Conservation (phyloP, 2,888 invertebrate genomes). For the Drosophila pseudotakahashii region DNA sequence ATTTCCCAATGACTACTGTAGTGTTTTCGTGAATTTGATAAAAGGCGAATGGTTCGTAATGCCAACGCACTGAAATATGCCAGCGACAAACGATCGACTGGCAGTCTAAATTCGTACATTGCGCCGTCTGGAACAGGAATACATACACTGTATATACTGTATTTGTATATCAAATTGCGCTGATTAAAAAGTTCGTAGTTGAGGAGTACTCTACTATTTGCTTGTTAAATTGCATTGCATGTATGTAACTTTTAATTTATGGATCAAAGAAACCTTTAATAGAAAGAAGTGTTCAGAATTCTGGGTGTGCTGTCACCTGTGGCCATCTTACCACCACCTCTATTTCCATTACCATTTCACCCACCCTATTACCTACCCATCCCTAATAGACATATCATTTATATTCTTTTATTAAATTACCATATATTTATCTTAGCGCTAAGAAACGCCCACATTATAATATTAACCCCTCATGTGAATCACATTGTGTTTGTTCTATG, state of each 20-base stretch:
- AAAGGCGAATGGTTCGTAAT: slow-evolving; percentile 45
- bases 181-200: slow-evolving; percentile 19
- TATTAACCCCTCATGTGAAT: slow-evolving; percentile 16
- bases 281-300: slow-evolving; percentile 11
- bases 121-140: slow-evolving; percentile 54
- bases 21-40: slow-evolving; percentile 41
- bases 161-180: slow-evolving; percentile 16
- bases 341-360: slow-evolving; percentile 10
- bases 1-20: slow-evolving; percentile 1
- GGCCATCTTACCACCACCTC: slow-evolving; percentile 5
- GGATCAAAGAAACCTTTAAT: slow-evolving; percentile 3
- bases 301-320: slow-evolving; percentile 43
- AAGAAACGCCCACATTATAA: slow-evolving; percentile 30
- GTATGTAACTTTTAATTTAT: slow-evolving; percentile 22
- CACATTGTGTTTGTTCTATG: slow-evolving; percentile 1
- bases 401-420: neutral
- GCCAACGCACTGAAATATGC: slow-evolving; percentile 66
- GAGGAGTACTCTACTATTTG: slow-evolving; percentile 6
- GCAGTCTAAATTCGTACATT: slow-evolving; percentile 62
- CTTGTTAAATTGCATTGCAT: slow-evolving; percentile 14
- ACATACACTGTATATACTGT: slow-evolving; percentile 5
- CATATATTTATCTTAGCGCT: slow-evolving; percentile 10
- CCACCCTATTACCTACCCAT: slow-evolving; percentile 6
- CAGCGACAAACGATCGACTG: slow-evolving; percentile 18
- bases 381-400: neutral